Evolutionary conservation across 2,797 vertebrate species (phyloP).

Genomic region (Aselliscus stoliczkanus): DNA sequence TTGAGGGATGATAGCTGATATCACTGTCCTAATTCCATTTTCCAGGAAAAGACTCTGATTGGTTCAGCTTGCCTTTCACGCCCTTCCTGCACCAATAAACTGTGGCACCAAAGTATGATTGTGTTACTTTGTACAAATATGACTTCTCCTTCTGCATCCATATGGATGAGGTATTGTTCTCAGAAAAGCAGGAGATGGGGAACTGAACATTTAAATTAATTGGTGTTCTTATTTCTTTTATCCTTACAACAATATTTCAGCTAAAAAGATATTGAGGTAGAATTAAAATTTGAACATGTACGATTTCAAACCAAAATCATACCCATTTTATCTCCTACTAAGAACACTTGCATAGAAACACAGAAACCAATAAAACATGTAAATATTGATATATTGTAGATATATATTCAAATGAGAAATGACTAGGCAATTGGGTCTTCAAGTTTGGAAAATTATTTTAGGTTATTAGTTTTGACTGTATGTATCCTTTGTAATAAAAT

Average conservation of each 20-base stretch:
- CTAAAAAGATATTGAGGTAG: neutral
- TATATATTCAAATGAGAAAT: neutral
- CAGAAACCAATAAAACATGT: neutral
- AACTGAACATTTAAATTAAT: neutral
- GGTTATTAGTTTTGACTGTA: neutral
- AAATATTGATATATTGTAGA: neutral
- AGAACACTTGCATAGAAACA: neutral
- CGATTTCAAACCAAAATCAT: neutral
- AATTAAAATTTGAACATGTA: neutral
- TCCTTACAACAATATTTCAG: neutral
- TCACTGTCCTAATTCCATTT: neutral
- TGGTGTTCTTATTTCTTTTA: neutral
- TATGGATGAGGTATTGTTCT: neutral
- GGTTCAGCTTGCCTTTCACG: neutral
- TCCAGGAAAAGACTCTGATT: neutral
- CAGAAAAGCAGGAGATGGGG: neutral
- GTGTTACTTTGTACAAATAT: neutral
- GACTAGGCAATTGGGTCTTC: neutral
- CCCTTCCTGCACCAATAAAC: neutral
- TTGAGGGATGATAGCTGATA: neutral
- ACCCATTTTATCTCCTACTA: neutral
- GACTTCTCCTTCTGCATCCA: neutral
- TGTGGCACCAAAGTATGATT: neutral
- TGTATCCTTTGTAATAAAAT: neutral
- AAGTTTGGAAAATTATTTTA: constrained; percentile 7